These are phyloP conservation scores for Psammodynastes pulverulentus DNA, from an alignment of 2,113 vertebrate species.

Conservation along the genomic window DNA sequence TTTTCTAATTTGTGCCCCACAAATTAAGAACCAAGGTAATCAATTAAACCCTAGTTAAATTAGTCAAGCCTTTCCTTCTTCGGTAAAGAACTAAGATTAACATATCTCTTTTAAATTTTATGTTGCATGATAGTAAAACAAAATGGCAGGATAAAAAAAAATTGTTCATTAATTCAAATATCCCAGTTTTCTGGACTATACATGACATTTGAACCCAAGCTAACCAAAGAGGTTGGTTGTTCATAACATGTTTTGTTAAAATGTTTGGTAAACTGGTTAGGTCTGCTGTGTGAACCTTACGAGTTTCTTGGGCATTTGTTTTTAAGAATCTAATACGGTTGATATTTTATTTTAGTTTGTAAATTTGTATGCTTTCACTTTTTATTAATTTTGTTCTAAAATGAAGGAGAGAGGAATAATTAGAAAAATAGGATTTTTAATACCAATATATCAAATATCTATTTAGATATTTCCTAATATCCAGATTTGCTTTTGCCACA, in stretches of 20 bases:
- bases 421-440: not conserved
- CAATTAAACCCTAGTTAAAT: not conserved
- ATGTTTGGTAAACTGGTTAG: not conserved
- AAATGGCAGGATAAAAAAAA: not conserved
- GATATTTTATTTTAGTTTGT: not conserved
- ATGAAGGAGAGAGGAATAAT: not conserved
- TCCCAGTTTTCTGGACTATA: not conserved
- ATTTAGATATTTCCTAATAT: not conserved
- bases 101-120: not conserved
- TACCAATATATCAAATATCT: not conserved
- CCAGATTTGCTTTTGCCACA: constrained; percentile 1
- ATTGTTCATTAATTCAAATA: not conserved
- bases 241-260: not conserved
- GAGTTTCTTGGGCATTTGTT: not conserved
- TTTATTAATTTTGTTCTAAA: not conserved
- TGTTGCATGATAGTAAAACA: not conserved
- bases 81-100: not conserved
- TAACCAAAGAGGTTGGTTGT: not conserved
- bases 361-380: not conserved
- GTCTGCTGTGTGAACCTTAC: not conserved
- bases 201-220: not conserved
- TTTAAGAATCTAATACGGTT: not conserved
- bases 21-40: not conserved
- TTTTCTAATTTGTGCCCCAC: not conserved
- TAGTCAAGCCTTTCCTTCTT: not conserved